phyloP scores from a whole-genome alignment of 1,140 invertebrate species.

The Solenopsis fugax region DNA sequence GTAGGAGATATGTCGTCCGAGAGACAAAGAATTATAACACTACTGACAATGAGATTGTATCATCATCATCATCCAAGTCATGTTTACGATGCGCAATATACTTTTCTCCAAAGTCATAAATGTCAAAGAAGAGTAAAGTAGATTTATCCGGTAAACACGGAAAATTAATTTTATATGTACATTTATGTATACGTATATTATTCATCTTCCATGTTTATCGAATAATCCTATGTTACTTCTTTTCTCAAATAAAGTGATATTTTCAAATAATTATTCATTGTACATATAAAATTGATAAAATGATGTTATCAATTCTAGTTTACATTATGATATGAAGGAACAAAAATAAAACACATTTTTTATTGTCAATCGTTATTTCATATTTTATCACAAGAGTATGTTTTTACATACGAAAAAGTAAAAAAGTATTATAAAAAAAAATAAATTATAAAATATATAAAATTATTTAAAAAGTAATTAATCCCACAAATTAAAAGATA shows the following conservation, averaged over 20 bases:
- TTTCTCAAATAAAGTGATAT: background rate
- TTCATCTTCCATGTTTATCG: too few species aligned
- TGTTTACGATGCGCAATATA: constrained; percentile 13
- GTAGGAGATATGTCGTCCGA: background rate
- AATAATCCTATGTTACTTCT: background rate
- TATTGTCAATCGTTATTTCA: background rate
- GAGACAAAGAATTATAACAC: constrained; percentile 36
- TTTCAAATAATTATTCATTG: too few species aligned
- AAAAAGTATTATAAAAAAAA: background rate
- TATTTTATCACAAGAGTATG: background rate
- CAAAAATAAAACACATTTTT: background rate
- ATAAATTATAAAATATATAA: background rate
- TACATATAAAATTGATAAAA: too few species aligned
- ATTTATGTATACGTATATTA: background rate
- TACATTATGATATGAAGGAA: background rate
- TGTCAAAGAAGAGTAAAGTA: background rate
- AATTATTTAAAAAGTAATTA: background rate
- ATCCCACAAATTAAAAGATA: background rate
- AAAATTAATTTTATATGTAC: background rate
- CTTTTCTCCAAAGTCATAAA: background rate
- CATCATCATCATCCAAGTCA: background rate
- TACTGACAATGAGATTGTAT: constrained; percentile 2
- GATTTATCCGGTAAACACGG: background rate
- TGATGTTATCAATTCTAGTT: background rate
- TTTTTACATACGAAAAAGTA: too few species aligned